Evolutionary conservation across 2,888 invertebrate species (phyloP).

Genomic region (Lamellibrachia columna): DNA sequence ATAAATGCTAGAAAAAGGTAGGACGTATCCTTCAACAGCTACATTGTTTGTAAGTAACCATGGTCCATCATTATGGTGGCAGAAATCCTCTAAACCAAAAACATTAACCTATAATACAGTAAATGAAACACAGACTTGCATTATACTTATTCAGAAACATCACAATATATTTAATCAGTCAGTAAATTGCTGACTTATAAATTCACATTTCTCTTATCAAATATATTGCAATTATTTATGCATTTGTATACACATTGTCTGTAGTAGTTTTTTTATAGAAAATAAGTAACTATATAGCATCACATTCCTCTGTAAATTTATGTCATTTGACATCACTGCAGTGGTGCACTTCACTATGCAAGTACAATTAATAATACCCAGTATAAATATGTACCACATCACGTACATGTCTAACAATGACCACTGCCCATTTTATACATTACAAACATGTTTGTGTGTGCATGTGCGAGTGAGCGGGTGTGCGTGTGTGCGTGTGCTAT

Average conservation of each 20-base stretch:
- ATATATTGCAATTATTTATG: not conserved
- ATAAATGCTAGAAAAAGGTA: slow-evolving; percentile 1
- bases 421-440: not conserved
- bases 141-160: not conserved
- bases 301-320: not conserved
- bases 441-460: not conserved
- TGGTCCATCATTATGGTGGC: not conserved
- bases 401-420: not conserved
- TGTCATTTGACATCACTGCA: not conserved
- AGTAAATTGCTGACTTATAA: not conserved
- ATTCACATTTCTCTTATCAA: not conserved
- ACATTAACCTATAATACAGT: not conserved
- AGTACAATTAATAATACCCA: not conserved
- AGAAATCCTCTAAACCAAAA: not conserved
- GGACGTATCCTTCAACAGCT: not conserved
- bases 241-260: not conserved
- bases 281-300: not conserved
- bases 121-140: not conserved
- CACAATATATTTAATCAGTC: not conserved
- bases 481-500: not conserved
- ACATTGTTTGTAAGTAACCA: not conserved
- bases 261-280: not conserved
- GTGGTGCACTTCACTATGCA: not conserved
- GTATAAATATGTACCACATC: not conserved
- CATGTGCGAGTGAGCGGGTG: not conserved